Evolutionary conservation across 2,113 vertebrate genomes (phyloP), one percentile per base, ranked within the genome.

Genomic region (Microcebus ravelobensis): DNA sequence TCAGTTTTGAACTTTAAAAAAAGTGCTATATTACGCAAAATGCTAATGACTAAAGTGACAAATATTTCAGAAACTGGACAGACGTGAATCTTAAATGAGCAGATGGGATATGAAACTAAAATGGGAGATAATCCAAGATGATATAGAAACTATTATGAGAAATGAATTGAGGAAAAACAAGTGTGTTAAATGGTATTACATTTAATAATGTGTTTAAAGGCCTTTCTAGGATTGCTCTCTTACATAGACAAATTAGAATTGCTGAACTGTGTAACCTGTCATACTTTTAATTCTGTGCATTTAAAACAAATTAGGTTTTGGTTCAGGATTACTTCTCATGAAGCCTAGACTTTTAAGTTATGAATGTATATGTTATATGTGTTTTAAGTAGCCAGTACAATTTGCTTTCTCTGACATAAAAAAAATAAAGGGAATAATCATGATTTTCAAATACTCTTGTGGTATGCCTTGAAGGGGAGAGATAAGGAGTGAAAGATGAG

Each of bases 11-110:
- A 97, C 90, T 96, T 98, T 90, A 91, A 96, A 95, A 93, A 97
- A 96, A 96, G 91, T 88, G 92, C 71, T 97, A 34, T 96, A 79
- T 97, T 97, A 92, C n/a, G 39, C 96, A 96, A 95, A 96, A 98
- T 95, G 90, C 87, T 97, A 97, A 97, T 96, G 90, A 97, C 91
- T 97, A 50, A 92, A 95, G 95, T 96, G 94, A 97, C 96, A 97
- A 91, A 97, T 98, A 97, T 96, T 97, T 96, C 97, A 97, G 95
- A 97, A 97, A 96, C 96, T 95, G 98, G 97, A 97, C 95, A 97
- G 97, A 98, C 90, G 87, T 97, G 96, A 95, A 85, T 97, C 97
- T 95, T 96, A 97, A 94, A 91, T 83, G 98, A 98, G 95, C 96
- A 98, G 97, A 98, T 97, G 96, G 98, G 90, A 95, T 89, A 96